Evolutionary conservation across 2,797 vertebrate species (phyloP).

Genomic region (Bradypodion pumilum): DNA sequence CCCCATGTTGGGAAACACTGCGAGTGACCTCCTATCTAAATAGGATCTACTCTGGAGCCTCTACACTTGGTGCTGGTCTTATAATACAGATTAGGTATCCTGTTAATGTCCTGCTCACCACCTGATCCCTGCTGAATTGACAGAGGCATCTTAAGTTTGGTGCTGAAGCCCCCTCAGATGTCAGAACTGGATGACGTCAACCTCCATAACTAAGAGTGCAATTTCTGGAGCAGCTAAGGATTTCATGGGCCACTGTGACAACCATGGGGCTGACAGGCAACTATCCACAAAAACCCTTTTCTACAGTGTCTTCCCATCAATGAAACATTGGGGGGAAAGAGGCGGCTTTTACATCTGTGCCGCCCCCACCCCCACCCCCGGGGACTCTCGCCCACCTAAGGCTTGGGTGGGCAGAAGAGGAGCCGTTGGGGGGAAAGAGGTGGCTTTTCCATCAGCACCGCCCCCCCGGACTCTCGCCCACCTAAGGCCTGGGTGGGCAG

Average conservation of each 20-base stretch:
- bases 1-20: too few species aligned
- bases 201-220: background rate
- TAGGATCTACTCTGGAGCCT: background rate
- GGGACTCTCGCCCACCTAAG: too few species aligned
- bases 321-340: too few species aligned
- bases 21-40: background rate
- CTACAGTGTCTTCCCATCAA: background rate
- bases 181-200: background rate
- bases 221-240: background rate
- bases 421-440: too few species aligned
- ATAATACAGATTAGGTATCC: background rate
- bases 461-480: too few species aligned
- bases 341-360: too few species aligned
- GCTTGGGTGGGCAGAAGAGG: too few species aligned
- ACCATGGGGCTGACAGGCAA: background rate
- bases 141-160: background rate
- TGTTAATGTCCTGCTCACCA: background rate
- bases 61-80: background rate
- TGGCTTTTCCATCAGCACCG: too few species aligned
- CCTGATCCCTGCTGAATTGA: background rate
- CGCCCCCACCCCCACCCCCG: too few species aligned
- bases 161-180: background rate
- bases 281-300: background rate
- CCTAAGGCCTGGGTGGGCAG: too few species aligned
- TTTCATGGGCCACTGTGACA: background rate